Percentiles rank a stretch among this genome's conserved stretches.
phyloP scores from a whole-genome alignment of 2,113 vertebrate species.

The Charina bottae region DNA sequence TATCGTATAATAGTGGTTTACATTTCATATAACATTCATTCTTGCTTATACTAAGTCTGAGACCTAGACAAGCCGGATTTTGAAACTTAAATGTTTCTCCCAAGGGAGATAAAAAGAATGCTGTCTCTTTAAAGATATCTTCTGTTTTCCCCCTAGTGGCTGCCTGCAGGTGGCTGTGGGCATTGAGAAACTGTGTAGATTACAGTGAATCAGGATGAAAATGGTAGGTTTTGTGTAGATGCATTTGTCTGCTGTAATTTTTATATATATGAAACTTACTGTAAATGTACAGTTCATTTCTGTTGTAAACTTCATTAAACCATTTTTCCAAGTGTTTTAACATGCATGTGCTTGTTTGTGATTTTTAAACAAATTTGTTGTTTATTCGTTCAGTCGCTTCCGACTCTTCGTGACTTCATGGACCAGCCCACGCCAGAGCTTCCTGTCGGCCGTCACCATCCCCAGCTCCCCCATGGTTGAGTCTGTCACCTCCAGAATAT shows the following conservation, averaged over 20 bases:
- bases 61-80: slow-evolving; percentile 54
- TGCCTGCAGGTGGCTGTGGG: slow-evolving; percentile 67
- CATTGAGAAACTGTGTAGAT: slow-evolving; percentile 90
- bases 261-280: slow-evolving; percentile 98
- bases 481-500: too few relatives aligned
- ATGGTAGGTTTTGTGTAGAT: slow-evolving; percentile 94
- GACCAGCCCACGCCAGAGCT: too few relatives aligned
- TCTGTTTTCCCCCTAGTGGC: slow-evolving; percentile 64
- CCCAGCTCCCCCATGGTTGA: too few relatives aligned
- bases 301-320: slow-evolving; percentile 99
- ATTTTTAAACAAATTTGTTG: slow-evolving; percentile 36
- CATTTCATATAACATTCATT: slow-evolving; percentile 48
- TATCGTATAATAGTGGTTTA: slow-evolving; percentile 36
- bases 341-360: slow-evolving; percentile 68
- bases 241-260: slow-evolving; percentile 99
- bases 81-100: slow-evolving; percentile 63
- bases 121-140: slow-evolving; percentile 82
- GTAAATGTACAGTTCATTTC: slow-evolving; percentile 99
- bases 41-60: slow-evolving; percentile 66
- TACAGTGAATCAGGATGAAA: slow-evolving; percentile 94
- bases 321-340: slow-evolving; percentile 99
- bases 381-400: too few relatives aligned
- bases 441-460: too few relatives aligned
- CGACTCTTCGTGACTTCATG: too few relatives aligned
- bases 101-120: slow-evolving; percentile 72